A percentile compares a stretch with the other conserved stretches of the same genome.
These are phyloP conservation scores for Holcopasites calliopsidis DNA, from an alignment of 1,140 invertebrate genomes.

Conservation along the genomic window DNA sequence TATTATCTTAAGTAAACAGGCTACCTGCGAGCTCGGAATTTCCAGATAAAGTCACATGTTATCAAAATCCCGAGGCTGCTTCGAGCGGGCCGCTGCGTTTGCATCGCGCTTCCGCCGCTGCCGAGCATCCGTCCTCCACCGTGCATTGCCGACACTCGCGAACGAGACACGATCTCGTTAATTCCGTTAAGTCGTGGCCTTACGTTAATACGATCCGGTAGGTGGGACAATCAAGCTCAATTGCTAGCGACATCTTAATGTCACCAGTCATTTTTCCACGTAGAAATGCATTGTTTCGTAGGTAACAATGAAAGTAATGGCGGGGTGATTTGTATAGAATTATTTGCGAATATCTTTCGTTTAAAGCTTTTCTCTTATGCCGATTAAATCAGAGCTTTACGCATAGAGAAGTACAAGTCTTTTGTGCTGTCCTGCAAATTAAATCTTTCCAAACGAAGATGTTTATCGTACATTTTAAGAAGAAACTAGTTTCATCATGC, in stretches of 20 bases:
- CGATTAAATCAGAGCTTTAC: too few species aligned
- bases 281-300: neutral
- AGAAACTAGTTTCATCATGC: too few species aligned
- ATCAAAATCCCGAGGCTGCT: constrained; percentile 71
- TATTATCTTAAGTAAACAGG: constrained; percentile 78
- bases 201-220: constrained; percentile 48
- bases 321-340: too few species aligned
- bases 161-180: constrained; percentile 53
- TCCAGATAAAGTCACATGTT: constrained; percentile 76
- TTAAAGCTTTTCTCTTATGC: too few species aligned
- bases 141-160: constrained; percentile 20
- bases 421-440: too few species aligned
- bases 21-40: constrained; percentile 70
- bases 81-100: constrained; percentile 20
- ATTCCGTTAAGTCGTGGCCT: constrained; percentile 69
- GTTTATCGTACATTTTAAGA: too few species aligned
- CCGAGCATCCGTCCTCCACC: constrained; percentile 1
- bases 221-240: neutral
- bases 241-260: neutral
- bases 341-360: too few species aligned
- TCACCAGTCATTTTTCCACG: neutral
- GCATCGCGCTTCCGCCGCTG: constrained; percentile 22
- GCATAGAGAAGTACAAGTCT: too few species aligned
- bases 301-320: too few species aligned
- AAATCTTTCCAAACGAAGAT: too few species aligned